Evolutionary conservation across 1,140 invertebrate species (phyloP).

Genomic region (Macrobrachium rosenbergii): DNA sequence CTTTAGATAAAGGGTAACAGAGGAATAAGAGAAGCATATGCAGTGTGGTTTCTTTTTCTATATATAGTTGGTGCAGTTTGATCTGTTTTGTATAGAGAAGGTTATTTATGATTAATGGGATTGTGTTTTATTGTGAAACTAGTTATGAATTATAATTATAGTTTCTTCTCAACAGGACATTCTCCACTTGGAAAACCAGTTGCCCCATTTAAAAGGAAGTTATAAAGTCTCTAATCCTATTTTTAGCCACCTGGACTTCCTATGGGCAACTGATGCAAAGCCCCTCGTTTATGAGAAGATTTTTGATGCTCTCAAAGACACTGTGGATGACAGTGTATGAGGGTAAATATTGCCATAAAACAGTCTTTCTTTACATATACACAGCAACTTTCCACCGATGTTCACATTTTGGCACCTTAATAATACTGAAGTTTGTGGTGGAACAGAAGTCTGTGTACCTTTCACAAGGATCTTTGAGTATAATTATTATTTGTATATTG

Average conservation of each 20-base stretch:
- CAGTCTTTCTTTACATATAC: not conserved
- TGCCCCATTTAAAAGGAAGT: slow-evolving; percentile 59
- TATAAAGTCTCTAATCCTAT: slow-evolving; percentile 65
- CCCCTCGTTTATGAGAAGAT: slow-evolving; percentile 68
- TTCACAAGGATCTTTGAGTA: too few relatives aligned
- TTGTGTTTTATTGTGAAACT: too few relatives aligned
- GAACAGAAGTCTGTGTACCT: too few relatives aligned
- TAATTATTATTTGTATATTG: too few relatives aligned
- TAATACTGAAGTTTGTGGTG: too few relatives aligned
- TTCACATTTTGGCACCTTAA: too few relatives aligned
- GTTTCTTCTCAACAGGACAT: slow-evolving; percentile 68
- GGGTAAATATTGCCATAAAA: not conserved
- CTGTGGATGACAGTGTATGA: slow-evolving; percentile 23
- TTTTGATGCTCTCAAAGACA: slow-evolving; percentile 54
- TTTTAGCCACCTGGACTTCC: slow-evolving; percentile 70
- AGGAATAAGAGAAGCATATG: too few relatives aligned
- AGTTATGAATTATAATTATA: not conserved
- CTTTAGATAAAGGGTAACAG: too few relatives aligned
- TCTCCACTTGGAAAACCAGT: slow-evolving; percentile 46
- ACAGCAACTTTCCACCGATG: too few relatives aligned
- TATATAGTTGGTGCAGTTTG: not conserved
- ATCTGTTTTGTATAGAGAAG: not conserved
- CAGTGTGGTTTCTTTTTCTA: not conserved
- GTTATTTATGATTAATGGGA: too few relatives aligned
- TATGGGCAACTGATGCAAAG: slow-evolving; percentile 70